Evolutionary conservation across 2,888 invertebrate genomes (phyloP).

Genomic region (Drosophila paucipuncta): DNA sequence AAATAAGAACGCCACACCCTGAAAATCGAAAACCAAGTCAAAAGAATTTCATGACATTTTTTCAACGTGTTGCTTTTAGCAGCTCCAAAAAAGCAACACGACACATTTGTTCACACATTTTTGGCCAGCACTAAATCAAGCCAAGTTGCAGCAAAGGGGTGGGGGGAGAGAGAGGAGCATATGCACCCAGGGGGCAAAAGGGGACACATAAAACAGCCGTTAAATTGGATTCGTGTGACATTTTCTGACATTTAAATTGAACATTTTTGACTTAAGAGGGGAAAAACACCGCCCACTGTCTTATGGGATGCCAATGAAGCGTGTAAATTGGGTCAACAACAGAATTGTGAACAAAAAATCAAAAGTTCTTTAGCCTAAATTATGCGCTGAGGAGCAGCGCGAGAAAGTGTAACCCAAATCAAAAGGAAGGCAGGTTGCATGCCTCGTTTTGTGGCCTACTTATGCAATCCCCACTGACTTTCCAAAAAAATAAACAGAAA

Average conservation of each 20-base stretch:
- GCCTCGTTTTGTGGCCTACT: constrained; percentile 59
- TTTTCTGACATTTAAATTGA: constrained; percentile 63
- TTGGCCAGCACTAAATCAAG: constrained; percentile 35
- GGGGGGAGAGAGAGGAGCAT: neutral
- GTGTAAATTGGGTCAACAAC: constrained; percentile 46
- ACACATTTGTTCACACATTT: constrained; percentile 45
- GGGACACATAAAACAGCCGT: constrained; percentile 34
- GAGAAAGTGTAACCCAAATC: constrained; percentile 62
- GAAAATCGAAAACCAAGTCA: constrained; percentile 12
- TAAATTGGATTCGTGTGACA: constrained; percentile 53
- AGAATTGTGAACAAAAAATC: constrained; percentile 42
- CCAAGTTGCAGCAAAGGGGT: neutral
- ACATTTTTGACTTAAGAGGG: neutral
- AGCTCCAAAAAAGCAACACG: constrained; percentile 21
- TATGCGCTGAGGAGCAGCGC: constrained; percentile 16
- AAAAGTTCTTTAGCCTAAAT: constrained; percentile 57
- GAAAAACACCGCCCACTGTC: constrained; percentile 16
- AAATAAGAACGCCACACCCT: constrained; percentile 25
- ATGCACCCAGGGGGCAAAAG: neutral
- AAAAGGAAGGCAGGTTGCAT: constrained; percentile 36
- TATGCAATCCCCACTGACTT: constrained; percentile 54
- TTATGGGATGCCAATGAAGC: constrained; percentile 27
- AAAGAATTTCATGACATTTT: constrained; percentile 56
- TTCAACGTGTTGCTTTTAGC: constrained; percentile 50
- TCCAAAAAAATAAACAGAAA: constrained; percentile 41